These are phyloP conservation scores for Mus pahari DNA, from an alignment of 2,113 vertebrate genomes.

Conservation along the genomic window DNA sequence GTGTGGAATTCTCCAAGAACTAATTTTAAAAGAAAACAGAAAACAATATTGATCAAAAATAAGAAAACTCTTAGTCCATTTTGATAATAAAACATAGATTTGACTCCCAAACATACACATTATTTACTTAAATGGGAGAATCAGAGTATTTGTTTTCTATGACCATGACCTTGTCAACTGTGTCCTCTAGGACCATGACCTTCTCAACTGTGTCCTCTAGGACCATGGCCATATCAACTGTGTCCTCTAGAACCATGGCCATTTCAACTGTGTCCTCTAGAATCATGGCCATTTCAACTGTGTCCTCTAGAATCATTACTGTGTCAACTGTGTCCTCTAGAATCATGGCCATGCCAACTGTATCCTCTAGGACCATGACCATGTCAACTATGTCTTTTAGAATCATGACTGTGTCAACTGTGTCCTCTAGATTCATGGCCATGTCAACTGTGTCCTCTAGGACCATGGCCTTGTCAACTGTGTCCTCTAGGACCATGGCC, in stretches of 20 bases:
- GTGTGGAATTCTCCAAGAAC: background rate
- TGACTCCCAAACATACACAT: background rate
- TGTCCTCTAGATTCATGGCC: background rate
- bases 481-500: too few species aligned
- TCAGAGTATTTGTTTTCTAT: background rate
- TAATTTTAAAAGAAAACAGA: background rate
- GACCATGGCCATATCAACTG: too few species aligned
- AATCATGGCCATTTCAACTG: too few species aligned
- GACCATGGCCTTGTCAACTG: too few species aligned
- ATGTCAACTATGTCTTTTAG: too few species aligned
- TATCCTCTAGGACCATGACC: too few species aligned
- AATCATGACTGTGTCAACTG: background rate
- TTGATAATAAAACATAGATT: background rate
- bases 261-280: background rate
- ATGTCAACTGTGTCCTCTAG: background rate
- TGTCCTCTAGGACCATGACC: background rate
- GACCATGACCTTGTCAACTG: background rate
- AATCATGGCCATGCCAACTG: too few species aligned
- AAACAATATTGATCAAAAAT: background rate
- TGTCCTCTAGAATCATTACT: background rate
- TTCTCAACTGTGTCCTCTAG: too few species aligned
- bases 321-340: too few species aligned
- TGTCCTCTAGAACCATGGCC: background rate
- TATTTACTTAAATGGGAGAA: background rate
- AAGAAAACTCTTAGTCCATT: background rate